A percentile compares a stretch with the other conserved stretches of the same genome.
phyloP scores from a whole-genome alignment of 1,140 invertebrate species.

The Hesperophylax magnus region DNA sequence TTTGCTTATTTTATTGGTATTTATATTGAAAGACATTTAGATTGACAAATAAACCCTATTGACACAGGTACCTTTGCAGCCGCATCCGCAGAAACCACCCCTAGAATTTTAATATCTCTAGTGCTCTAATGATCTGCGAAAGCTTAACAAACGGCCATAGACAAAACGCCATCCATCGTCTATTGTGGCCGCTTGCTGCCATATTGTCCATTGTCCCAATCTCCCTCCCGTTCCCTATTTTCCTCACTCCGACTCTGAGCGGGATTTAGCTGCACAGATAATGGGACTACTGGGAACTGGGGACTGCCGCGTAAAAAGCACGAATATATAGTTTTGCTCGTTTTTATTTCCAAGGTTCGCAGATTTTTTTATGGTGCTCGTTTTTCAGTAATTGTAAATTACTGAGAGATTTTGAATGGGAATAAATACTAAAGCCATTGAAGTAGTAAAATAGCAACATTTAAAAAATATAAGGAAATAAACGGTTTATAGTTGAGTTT shows the following conservation, averaged over 20 bases:
- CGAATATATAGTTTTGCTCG: not conserved
- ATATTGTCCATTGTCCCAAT: conserved; percentile 20
- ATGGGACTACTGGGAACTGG: not conserved
- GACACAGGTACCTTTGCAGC: too few relatives aligned
- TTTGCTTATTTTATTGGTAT: too few relatives aligned
- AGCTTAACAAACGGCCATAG: conserved; percentile 8
- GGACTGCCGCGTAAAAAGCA: not conserved
- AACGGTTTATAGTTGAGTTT: too few relatives aligned
- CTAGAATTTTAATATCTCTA: not conserved
- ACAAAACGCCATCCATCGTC: conserved; percentile 18
- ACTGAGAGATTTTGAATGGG: too few relatives aligned
- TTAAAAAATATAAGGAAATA: too few relatives aligned
- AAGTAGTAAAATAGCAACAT: too few relatives aligned
- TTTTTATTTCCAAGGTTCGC: not conserved
- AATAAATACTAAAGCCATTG: too few relatives aligned
- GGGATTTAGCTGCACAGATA: not conserved
- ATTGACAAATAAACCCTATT: too few relatives aligned
- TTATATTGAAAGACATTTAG: too few relatives aligned
- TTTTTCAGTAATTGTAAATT: too few relatives aligned
- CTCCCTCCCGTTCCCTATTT: not conserved
- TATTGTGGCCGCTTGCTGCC: conserved; percentile 20
- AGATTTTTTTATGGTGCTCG: not conserved
- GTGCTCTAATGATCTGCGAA: conserved; percentile 19
- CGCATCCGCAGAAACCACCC: too few relatives aligned
- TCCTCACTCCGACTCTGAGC: not conserved